Evolutionary conservation across 2,797 vertebrate species (phyloP), one percentile per base, ranked within the genome.

Genomic region (Adelosebastes latens): DNA sequence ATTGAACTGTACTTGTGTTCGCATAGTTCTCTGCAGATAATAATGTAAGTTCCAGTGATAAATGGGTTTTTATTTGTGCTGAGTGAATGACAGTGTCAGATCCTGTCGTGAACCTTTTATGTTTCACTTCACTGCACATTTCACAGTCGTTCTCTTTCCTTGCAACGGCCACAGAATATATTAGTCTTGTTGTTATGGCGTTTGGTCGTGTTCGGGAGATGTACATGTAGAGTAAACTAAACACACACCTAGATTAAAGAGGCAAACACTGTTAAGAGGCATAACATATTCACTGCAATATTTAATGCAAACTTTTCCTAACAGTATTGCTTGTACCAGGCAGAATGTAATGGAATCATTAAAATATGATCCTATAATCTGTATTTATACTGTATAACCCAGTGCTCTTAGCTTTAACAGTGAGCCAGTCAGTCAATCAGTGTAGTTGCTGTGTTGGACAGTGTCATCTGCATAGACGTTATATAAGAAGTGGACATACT

Each of bases 61-160:
- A 89, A 88, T 68, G 72, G 79, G 36, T 80, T 91, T 91, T 90
- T 87, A 86, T 88, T 73, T 83, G 87, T 53, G 88, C 79, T 88
- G 91, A 92, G 91, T 89, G 91, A 94, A 66, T 85, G 93, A 94
- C 93, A 90, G 88, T 92, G 92, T 94, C 93, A 93, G 86, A 93
- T 93, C 84, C 89, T 82, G 89, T 91, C 87, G 89, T 76, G 68
- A 91, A 92, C 89, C 89, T 88, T 91, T 93, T 76, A 87, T 82
- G 92, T 93, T 93, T 92, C 90, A 91, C 93, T 93, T 88, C 88
- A 74, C 88, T 92, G 90, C 92, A 94, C 91, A 93, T 88, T 93
- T 95, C 90, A 92, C 86, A 89, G 81, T 86, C 82, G 72, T 80
- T 81, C 82, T 76, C 77, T 83, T 83, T 76, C 80, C 61, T 65